Conservation (phyloP, 2,888 invertebrate genomes). For the Leptogaster cylindrica region DNA sequence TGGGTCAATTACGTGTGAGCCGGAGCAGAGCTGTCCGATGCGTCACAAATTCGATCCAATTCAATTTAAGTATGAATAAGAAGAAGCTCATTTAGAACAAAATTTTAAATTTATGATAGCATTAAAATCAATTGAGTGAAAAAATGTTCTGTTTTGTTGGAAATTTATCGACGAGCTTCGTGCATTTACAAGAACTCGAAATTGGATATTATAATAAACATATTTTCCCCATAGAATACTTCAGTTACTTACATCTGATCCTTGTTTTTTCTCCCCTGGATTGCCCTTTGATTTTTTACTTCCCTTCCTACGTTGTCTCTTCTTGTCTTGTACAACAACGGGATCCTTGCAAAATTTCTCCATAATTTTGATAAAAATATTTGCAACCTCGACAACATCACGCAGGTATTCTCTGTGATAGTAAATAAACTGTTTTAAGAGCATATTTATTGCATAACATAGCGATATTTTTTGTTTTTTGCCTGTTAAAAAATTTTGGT, state of each 20-base stretch:
- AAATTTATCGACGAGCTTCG: constrained; percentile 42
- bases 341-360: constrained; percentile 72
- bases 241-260: constrained; percentile 44
- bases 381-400: constrained; percentile 88
- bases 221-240: constrained; percentile 21
- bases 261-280: constrained; percentile 61
- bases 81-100: no score
- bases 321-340: constrained; percentile 76
- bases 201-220: constrained; percentile 12
- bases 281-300: constrained; percentile 47
- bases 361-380: constrained; percentile 90
- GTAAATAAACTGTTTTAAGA: background rate
- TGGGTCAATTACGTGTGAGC: constrained; percentile 16
- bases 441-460: no score
- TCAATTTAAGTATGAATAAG: no score
- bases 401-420: constrained; percentile 75
- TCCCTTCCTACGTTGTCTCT: constrained; percentile 51
- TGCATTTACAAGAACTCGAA: background rate
- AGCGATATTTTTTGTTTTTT: no score
- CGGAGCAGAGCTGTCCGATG: no score
- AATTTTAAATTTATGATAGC: constrained; percentile 45
- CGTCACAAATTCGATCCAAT: no score
- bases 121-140: constrained; percentile 48
- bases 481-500: no score
- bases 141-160: constrained; percentile 46